phyloP scores from a whole-genome alignment of 1,140 invertebrate genomes.

The Bombus fervidus region DNA sequence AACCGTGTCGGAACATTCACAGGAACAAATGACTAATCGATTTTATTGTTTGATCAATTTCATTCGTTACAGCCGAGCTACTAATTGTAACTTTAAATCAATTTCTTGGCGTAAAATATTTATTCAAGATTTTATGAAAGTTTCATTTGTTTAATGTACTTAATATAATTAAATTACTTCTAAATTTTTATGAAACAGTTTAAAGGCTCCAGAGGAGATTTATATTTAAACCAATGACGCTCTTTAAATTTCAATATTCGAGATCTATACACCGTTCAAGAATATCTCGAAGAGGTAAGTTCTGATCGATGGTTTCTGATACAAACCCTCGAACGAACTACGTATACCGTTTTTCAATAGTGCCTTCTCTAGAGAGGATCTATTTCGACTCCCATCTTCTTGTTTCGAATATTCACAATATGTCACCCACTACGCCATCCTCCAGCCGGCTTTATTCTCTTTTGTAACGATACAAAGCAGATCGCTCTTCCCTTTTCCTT shows the following conservation, averaged over 20 bases:
- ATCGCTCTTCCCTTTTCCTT: slow-evolving; percentile 57
- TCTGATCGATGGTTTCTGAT: slow-evolving; percentile 36
- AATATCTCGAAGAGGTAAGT: slow-evolving; percentile 22
- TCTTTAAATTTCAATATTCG: slow-evolving; percentile 14
- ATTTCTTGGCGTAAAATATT: not conserved
- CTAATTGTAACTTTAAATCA: not conserved
- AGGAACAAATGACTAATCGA: not conserved
- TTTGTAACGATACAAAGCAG: slow-evolving; percentile 66
- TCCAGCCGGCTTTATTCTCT: slow-evolving; percentile 57
- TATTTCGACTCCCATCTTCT: slow-evolving; percentile 42
- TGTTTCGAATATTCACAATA: slow-evolving; percentile 67
- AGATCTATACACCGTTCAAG: slow-evolving; percentile 21
- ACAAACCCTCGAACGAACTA: slow-evolving; percentile 36
- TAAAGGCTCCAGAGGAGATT: not conserved
- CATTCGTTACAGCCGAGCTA: not conserved
- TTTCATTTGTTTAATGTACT: not conserved
- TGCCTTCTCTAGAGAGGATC: slow-evolving; percentile 34
- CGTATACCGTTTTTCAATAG: slow-evolving; percentile 42
- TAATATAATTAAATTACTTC: not conserved
- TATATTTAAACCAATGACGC: not conserved
- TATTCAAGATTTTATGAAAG: not conserved
- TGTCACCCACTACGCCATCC: slow-evolving; percentile 51
- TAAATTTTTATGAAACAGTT: not conserved
- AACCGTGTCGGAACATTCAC: not conserved
- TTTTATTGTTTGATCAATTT: not conserved